phyloP scores from a whole-genome alignment of 2,797 vertebrate genomes.

The Streptopelia turtur region DNA sequence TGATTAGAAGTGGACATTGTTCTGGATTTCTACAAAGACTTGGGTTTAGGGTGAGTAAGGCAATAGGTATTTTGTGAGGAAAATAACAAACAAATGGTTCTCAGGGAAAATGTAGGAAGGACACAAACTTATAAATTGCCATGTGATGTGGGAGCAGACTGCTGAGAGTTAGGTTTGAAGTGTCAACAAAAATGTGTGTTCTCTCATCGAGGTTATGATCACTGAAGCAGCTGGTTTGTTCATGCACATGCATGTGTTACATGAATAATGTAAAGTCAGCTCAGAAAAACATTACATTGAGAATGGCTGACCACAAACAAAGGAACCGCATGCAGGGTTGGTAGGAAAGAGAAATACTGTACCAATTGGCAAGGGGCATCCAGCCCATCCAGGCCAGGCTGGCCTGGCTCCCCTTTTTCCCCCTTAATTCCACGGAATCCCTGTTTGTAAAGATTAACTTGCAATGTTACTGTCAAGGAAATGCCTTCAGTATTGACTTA shows the following conservation, averaged over 20 bases:
- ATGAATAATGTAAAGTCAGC: constrained; percentile 68
- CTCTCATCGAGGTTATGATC: background rate
- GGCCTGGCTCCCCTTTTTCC: constrained; percentile 99
- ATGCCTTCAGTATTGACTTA: constrained; percentile 66
- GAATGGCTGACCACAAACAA: constrained; percentile 73
- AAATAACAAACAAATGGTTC: constrained; percentile 27
- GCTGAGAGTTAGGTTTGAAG: constrained; percentile 47
- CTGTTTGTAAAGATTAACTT: constrained; percentile 99
- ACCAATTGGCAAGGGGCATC: constrained; percentile 99
- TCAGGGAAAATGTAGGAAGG: constrained; percentile 51
- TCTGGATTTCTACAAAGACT: constrained; percentile 15
- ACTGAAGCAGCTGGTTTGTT: constrained; percentile 54
- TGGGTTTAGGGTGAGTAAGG: constrained; percentile 42
- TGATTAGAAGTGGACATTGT: constrained; percentile 11
- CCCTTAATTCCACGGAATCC: constrained; percentile 99
- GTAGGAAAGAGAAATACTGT: constrained; percentile 99
- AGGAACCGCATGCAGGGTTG: constrained; percentile 88
- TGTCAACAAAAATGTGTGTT: background rate
- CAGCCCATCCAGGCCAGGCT: constrained; percentile 99
- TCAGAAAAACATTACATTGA: constrained; percentile 60
- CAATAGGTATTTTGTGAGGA: constrained; percentile 39
- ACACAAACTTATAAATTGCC: constrained; percentile 21
- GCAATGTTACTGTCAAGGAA: constrained; percentile 94
- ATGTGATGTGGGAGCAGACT: constrained; percentile 21
- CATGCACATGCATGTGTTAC: constrained; percentile 78